Conservation (phyloP, 2,888 invertebrate genomes). For the Drepanosiphum platanoidis region DNA sequence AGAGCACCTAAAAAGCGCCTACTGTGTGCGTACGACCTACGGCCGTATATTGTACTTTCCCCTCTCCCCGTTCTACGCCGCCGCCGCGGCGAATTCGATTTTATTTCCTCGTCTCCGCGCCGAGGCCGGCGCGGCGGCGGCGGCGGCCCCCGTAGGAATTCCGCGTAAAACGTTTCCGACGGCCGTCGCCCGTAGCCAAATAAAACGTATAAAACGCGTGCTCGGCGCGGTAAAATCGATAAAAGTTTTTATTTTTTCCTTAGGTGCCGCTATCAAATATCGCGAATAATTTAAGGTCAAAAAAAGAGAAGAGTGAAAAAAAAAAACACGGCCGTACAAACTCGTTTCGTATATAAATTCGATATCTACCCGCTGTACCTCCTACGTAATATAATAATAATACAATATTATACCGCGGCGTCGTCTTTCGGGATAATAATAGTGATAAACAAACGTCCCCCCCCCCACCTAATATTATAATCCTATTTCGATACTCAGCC, state of each 20-base stretch:
- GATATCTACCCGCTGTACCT: background rate
- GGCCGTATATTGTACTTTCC: too few species aligned
- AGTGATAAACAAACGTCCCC: background rate
- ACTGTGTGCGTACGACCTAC: too few species aligned
- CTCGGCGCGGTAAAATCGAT: background rate
- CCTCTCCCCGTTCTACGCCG: too few species aligned
- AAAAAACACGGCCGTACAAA: background rate
- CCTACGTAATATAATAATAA: background rate
- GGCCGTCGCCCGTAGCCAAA: background rate
- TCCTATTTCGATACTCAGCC: conserved; percentile 9
- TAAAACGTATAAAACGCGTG: too few species aligned
- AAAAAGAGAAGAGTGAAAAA: too few species aligned
- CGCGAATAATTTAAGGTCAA: background rate
- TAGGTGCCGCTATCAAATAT: background rate
- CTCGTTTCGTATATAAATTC: background rate
- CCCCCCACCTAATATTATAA: background rate
- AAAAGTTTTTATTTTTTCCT: background rate
- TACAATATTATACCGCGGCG: background rate
- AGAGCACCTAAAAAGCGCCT: too few species aligned
- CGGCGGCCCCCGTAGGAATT: too few species aligned
- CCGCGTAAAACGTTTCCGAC: background rate
- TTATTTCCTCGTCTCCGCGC: too few species aligned
- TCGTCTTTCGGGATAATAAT: background rate
- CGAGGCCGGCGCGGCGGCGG: too few species aligned
- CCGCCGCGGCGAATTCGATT: background rate